phyloP scores from a whole-genome alignment of 2,113 vertebrate species.

The Lutjanus erythropterus region DNA sequence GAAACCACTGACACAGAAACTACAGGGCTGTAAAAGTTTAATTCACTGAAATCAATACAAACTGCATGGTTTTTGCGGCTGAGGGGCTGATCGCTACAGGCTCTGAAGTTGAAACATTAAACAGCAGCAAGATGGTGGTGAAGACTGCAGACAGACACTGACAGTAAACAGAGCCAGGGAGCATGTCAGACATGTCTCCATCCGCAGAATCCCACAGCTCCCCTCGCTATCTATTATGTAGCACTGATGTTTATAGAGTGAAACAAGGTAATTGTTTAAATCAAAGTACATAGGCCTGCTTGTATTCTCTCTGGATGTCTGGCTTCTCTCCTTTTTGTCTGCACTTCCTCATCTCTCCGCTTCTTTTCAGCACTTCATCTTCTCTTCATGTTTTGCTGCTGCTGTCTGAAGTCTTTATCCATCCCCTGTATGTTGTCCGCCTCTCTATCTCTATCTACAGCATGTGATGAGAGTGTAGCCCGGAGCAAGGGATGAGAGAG shows the following conservation, averaged over 20 bases:
- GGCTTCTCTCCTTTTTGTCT: conserved; percentile 7
- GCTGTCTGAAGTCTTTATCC: conserved; percentile 27
- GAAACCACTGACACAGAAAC: conserved; percentile 33
- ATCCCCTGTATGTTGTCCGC: neutral
- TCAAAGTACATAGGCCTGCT: conserved; percentile 34
- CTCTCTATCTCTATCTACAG: conserved; percentile 19
- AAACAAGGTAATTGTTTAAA: conserved; percentile 45
- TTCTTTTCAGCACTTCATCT: neutral
- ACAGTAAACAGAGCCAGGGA: conserved; percentile 28
- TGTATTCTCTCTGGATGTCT: conserved; percentile 34
- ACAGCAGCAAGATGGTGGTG: conserved; percentile 7
- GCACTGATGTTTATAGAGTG: conserved; percentile 40
- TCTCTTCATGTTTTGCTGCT: conserved; percentile 2
- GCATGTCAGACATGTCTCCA: conserved; percentile 45
- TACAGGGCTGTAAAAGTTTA: conserved; percentile 39
- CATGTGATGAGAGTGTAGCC: conserved; percentile 25
- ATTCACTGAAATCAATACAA: conserved; percentile 47
- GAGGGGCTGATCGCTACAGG: conserved; percentile 6
- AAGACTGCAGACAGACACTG: conserved; percentile 24
- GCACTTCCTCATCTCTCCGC: neutral
- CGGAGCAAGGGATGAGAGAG: conserved; percentile 27
- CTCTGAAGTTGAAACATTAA: conserved; percentile 42
- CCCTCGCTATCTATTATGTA: conserved; percentile 32
- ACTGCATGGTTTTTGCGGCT: neutral
- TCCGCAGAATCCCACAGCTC: conserved; percentile 13